Evolutionary conservation across 1,140 invertebrate species (phyloP).

Genomic region (Calliphora vicina): DNA sequence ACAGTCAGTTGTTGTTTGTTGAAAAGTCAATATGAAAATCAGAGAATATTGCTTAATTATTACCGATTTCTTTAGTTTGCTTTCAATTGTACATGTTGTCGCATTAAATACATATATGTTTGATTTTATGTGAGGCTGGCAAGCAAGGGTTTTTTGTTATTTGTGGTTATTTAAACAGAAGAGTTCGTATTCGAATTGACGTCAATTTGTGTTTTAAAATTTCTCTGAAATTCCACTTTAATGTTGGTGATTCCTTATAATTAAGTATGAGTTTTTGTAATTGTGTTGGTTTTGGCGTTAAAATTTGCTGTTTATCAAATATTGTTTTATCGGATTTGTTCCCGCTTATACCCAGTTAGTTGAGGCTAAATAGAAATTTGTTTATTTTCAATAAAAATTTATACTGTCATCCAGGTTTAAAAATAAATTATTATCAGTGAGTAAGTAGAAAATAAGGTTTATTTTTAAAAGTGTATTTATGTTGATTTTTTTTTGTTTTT

Average conservation of each 20-base stretch:
- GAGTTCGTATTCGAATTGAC: neutral
- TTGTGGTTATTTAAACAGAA: neutral
- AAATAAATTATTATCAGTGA: neutral
- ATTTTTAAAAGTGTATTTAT: too few species aligned
- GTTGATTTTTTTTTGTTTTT: too few species aligned
- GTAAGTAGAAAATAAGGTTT: neutral
- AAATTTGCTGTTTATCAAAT: neutral
- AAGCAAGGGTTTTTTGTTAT: neutral
- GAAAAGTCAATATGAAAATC: neutral
- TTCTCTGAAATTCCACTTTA: constrained; percentile 5
- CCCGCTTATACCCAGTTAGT: neutral
- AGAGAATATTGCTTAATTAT: neutral
- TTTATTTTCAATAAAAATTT: neutral
- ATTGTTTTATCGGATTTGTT: neutral
- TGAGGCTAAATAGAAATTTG: neutral
- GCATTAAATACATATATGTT: neutral
- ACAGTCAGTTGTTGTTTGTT: neutral
- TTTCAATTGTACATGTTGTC: too few species aligned
- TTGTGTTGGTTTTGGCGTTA: neutral
- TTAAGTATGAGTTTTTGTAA: neutral
- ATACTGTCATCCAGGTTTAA: neutral
- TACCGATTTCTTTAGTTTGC: too few species aligned
- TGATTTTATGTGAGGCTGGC: neutral
- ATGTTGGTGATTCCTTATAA: neutral
- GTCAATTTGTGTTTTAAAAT: constrained; percentile 7